A percentile compares a stretch with the other conserved stretches of the same genome.
phyloP scores from a whole-genome alignment of 1,140 invertebrate genomes.

The Coboldia fuscipes region DNA sequence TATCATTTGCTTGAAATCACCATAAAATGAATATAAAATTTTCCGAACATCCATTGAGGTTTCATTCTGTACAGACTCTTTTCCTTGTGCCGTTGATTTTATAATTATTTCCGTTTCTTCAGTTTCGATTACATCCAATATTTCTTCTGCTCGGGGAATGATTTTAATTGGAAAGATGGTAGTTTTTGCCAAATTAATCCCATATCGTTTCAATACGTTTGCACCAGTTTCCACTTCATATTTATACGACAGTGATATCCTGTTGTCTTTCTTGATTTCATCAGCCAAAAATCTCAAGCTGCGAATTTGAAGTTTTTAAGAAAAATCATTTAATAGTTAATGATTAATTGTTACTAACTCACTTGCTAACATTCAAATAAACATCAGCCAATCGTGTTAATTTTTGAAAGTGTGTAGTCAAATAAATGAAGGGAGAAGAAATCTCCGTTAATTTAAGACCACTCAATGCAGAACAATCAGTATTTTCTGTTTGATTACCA shows the following conservation, averaged over 20 bases:
- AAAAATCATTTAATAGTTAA: not conserved
- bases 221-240: not conserved
- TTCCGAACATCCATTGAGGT: no score
- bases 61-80: no score
- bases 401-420: conserved; percentile 64
- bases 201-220: not conserved
- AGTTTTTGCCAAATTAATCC: not conserved
- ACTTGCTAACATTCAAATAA: conserved; percentile 64
- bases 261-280: not conserved
- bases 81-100: not conserved
- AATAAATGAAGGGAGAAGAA: conserved; percentile 50
- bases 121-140: not conserved
- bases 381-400: conserved; percentile 47
- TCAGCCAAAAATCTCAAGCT: not conserved
- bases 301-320: not conserved
- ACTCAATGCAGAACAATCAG: not conserved
- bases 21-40: no score
- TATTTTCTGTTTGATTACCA: not conserved
- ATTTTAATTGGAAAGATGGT: not conserved
- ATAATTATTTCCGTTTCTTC: not conserved
- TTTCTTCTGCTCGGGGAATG: not conserved
- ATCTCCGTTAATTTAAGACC: conserved; percentile 1
- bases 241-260: not conserved
- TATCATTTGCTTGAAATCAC: no score
- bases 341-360: conserved; percentile 15